Percentiles rank a stretch among this genome's conserved stretches.
Evolutionary conservation across 2,888 invertebrate genomes (phyloP).

Genomic region (Philereme vetulata): DNA sequence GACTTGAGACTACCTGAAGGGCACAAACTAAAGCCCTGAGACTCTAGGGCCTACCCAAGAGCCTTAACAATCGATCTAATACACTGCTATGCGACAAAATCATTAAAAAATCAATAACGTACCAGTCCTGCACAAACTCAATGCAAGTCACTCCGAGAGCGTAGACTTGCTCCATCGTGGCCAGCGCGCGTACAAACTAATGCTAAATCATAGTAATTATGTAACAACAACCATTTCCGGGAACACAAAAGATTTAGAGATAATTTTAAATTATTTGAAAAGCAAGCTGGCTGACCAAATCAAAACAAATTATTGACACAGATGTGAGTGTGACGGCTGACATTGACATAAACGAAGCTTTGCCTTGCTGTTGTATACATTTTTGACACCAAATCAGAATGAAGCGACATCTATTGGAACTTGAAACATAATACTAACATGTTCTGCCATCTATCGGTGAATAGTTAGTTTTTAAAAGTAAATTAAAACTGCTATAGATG

Average conservation of each 20-base stretch:
- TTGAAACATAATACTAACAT: not conserved
- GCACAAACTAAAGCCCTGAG: not conserved
- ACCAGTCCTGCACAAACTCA: slow-evolving; percentile 66
- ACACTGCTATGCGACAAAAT: not conserved
- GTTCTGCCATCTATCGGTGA: too few species aligned
- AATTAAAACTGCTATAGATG: slow-evolving; percentile 3
- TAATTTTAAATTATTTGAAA: slow-evolving; percentile 36
- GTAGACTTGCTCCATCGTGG: slow-evolving; percentile 67
- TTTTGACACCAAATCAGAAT: not conserved
- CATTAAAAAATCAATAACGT: slow-evolving; percentile 32
- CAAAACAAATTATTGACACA: slow-evolving; percentile 25
- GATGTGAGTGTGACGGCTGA: slow-evolving; percentile 1
- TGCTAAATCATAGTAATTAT: slow-evolving; percentile 34
- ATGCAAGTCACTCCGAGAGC: slow-evolving; percentile 65
- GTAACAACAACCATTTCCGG: slow-evolving; percentile 23
- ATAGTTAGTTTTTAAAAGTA: too few species aligned
- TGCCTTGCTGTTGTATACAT: too few species aligned
- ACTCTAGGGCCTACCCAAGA: not conserved
- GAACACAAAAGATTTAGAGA: slow-evolving; percentile 9
- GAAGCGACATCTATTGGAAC: slow-evolving; percentile 8
- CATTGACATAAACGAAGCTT: slow-evolving; percentile 4
- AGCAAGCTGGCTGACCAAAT: slow-evolving; percentile 25
- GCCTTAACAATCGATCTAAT: not conserved
- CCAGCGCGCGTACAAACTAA: slow-evolving; percentile 6
- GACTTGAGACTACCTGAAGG: too few species aligned